Evolutionary conservation across 2,888 invertebrate genomes (phyloP), one percentile per base, ranked within the genome.

Genomic region (Argyresthia goedartella): DNA sequence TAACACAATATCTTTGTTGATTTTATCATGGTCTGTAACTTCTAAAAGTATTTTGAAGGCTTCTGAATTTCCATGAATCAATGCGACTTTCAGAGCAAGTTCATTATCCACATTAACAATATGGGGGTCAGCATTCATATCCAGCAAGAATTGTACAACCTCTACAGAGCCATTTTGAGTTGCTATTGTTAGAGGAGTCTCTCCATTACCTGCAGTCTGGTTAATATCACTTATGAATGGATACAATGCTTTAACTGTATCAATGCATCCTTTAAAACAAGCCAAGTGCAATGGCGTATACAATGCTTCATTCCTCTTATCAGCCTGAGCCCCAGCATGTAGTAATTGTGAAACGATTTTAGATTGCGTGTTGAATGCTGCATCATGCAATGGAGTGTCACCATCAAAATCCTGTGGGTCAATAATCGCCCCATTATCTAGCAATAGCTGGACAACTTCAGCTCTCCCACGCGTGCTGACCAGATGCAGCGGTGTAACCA

Each of bases 331-430:
- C 50, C 85, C 87, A 33, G 81, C 81, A 64, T 80, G 73, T 41
- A 87, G 54, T 13, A 87, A 63, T 1, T 72, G 53, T n/a, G 65
- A 59, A 6, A 80, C 69, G 11, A 77, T 71, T 39, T 73, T 68
- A 58, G 68, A 60, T 54, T 79, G 67, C 13, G 59, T 62, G 15
- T 63, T 64, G 49, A 79, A 56, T 33, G 79, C 78, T 14, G 87
- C 81, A 61, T 86, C 82, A 62, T 87, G 87, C 51, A 87, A 59
- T 8, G 87, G 81, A 36, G 86, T 85, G 49, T 87, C 87, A 13
- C 86, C 85, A 64, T 87, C 86, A 67, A 79, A 85, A 58, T 87
- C 87, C 60, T 79, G 79, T 6, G 78, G 75, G 63, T 87, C 67
- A 52, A 85, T 60, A 14, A 75, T 67, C 10, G 87, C 84, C 33